phyloP scores from a whole-genome alignment of 1,140 invertebrate species.

The Proctacanthus coquilletti region DNA sequence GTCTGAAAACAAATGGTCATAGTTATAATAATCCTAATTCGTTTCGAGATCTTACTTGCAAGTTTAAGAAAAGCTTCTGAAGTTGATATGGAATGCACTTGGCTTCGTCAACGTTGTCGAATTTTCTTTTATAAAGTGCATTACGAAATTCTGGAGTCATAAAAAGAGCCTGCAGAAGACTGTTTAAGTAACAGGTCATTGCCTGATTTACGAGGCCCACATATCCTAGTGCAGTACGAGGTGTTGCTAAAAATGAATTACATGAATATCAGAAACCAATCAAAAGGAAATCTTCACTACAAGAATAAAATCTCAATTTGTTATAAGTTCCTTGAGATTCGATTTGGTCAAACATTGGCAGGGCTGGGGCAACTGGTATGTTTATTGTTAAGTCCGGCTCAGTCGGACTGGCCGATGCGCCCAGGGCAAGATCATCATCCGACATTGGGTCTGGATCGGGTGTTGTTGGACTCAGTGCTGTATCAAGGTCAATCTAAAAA shows the following conservation, averaged over 20 bases:
- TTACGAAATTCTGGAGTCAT: constrained; percentile 95
- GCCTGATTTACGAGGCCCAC: constrained; percentile 86
- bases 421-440: constrained; percentile 36
- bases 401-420: constrained; percentile 40
- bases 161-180: constrained; percentile 72
- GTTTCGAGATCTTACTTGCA: constrained; percentile 54
- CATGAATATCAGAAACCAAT: too few relatives aligned
- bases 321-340: too few relatives aligned
- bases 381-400: constrained; percentile 11
- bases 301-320: too few relatives aligned
- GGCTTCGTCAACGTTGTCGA: constrained; percentile 47
- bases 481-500: not conserved
- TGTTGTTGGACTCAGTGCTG: constrained; percentile 11
- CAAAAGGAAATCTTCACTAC: not conserved
- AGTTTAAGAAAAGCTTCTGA: constrained; percentile 73
- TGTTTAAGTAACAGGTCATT: constrained; percentile 90
- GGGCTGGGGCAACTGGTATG: not conserved
- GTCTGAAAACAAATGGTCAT: constrained; percentile 36
- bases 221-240: constrained; percentile 36
- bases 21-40: constrained; percentile 5
- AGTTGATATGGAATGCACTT: constrained; percentile 77
- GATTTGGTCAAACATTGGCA: constrained; percentile 7
- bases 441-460: constrained; percentile 15
- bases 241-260: constrained; percentile 8
- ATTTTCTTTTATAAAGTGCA: constrained; percentile 77